A percentile compares a stretch with the other conserved stretches of the same genome.
phyloP scores from a whole-genome alignment of 2,888 invertebrate genomes.

The Orthosia gracilis region DNA sequence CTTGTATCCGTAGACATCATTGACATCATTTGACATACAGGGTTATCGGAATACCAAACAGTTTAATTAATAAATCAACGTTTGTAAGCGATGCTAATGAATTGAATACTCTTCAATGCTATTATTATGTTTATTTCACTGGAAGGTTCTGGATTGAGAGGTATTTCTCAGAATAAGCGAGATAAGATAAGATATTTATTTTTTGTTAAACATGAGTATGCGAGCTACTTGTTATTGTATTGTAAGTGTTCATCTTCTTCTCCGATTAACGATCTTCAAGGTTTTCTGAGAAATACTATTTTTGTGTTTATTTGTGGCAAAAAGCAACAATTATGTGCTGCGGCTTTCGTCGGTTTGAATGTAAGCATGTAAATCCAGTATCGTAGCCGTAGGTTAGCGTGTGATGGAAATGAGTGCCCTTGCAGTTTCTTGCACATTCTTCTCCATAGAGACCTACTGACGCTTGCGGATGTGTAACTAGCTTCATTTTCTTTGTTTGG shows the following conservation, averaged over 20 bases:
- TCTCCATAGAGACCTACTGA: too few species aligned
- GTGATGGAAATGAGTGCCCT: too few species aligned
- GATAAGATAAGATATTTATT: too few species aligned
- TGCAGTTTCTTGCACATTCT: too few species aligned
- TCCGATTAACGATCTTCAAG: neutral
- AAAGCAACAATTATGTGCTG: neutral
- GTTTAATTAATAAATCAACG: slow-evolving; percentile 37
- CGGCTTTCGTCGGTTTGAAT: too few species aligned
- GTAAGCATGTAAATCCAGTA: too few species aligned
- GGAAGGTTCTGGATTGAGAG: neutral
- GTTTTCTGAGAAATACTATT: neutral
- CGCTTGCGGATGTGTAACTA: too few species aligned
- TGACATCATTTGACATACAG: slow-evolving; percentile 38
- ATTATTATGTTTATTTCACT: neutral
- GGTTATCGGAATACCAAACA: slow-evolving; percentile 36
- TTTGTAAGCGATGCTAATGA: slow-evolving; percentile 17
- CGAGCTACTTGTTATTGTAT: neutral
- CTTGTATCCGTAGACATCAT: slow-evolving; percentile 29
- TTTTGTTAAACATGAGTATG: too few species aligned
- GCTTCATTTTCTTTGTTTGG: too few species aligned
- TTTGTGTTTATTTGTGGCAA: neutral
- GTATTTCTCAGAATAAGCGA: slow-evolving; percentile 5
- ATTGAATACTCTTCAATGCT: slow-evolving; percentile 8
- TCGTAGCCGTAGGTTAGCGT: too few species aligned
- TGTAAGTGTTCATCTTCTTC: neutral